phyloP scores from a whole-genome alignment of 2,888 invertebrate genomes.

The Meandrusa payeni region DNA sequence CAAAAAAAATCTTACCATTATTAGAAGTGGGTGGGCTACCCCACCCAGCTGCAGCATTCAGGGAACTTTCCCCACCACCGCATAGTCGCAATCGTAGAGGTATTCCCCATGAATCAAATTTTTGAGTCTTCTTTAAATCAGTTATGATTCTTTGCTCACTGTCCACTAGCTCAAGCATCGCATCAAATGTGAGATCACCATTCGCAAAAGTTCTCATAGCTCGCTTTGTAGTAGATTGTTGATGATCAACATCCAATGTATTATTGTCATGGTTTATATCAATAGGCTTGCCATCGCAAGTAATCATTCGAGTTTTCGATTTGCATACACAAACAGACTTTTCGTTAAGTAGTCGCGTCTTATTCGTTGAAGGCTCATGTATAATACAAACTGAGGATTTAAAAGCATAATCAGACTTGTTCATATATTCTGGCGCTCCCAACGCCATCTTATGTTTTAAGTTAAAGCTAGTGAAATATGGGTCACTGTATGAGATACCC shows the following conservation, averaged over 20 bases:
- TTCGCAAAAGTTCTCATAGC: constrained; percentile 61
- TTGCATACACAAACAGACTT: constrained; percentile 69
- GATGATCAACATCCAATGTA: constrained; percentile 50
- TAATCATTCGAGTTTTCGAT: constrained; percentile 67
- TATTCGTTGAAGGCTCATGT: constrained; percentile 70
- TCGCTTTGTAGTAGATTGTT: constrained; percentile 43
- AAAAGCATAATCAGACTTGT: constrained; percentile 83
- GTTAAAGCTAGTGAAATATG: constrained; percentile 82
- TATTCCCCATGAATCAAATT: constrained; percentile 79
- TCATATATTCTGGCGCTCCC: constrained; percentile 78
- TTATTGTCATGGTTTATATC: constrained; percentile 76
- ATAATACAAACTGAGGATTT: constrained; percentile 81
- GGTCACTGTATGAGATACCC: constrained; percentile 82
- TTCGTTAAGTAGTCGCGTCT: constrained; percentile 68
- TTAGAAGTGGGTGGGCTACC: constrained; percentile 87
- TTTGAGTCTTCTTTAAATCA: constrained; percentile 43
- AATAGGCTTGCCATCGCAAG: constrained; percentile 58
- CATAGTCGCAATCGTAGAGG: constrained; percentile 83
- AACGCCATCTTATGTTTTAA: constrained; percentile 80
- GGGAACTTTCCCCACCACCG: constrained; percentile 91
- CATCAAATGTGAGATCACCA: constrained; percentile 74
- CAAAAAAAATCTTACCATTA: constrained; percentile 66
- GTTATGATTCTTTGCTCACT: constrained; percentile 54
- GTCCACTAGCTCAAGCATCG: constrained; percentile 64
- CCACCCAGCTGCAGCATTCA: constrained; percentile 89